A percentile compares a stretch with the other conserved stretches of the same genome.
phyloP scores from a whole-genome alignment of 2,888 invertebrate species.

The Calameuta idolon region DNA sequence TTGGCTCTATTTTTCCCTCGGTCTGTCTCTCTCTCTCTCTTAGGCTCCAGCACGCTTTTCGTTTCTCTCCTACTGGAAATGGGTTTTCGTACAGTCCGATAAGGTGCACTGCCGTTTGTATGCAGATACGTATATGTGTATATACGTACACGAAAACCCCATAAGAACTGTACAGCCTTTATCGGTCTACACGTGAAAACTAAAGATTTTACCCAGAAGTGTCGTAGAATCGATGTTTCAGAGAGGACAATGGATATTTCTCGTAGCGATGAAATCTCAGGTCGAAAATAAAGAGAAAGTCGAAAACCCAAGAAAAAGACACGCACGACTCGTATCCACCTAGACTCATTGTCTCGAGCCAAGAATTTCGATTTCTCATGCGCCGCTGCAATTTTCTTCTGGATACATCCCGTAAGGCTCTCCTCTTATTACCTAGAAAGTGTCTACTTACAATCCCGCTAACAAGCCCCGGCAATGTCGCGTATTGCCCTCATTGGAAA shows the following conservation, averaged over 20 bases:
- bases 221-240: neutral
- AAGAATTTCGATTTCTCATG: neutral
- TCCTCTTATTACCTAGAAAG: neutral
- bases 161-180: neutral
- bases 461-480: conserved; percentile 25
- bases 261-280: neutral
- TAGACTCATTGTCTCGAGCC: neutral
- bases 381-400: neutral
- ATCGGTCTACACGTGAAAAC: neutral
- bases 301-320: neutral
- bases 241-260: neutral
- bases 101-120: neutral
- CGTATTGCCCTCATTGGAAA: conserved; percentile 33
- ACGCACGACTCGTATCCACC: neutral
- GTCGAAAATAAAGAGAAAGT: neutral
- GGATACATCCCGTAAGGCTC: neutral
- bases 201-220: neutral
- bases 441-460: conserved; percentile 6
- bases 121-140: neutral
- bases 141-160: neutral
- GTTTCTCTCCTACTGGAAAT: neutral
- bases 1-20: neutral
- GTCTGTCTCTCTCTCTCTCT: neutral
- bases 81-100: neutral
- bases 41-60: neutral